phyloP scores from a whole-genome alignment of 1,140 invertebrate genomes.

The Drosophila micromelanica region DNA sequence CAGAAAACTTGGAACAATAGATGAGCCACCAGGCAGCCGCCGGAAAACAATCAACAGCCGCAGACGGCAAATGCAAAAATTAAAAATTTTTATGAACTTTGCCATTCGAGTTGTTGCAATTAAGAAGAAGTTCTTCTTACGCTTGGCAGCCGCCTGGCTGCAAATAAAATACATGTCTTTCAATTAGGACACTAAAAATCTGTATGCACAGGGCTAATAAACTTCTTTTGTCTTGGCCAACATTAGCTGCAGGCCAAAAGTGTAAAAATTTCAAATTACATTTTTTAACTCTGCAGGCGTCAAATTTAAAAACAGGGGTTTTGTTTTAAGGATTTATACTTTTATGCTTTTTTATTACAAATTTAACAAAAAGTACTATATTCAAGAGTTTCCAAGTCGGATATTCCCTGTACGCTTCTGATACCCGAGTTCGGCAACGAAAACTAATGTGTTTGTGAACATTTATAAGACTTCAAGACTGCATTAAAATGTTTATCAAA shows the following conservation, averaged over 20 bases:
- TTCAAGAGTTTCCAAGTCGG: no score
- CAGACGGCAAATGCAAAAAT: constrained; percentile 58
- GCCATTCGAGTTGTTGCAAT: constrained; percentile 60
- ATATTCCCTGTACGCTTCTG: no score
- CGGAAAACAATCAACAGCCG: constrained; percentile 71
- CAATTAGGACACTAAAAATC: constrained; percentile 36
- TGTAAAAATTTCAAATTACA: constrained; percentile 17
- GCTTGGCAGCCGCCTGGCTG: constrained; percentile 5
- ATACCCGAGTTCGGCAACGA: no score
- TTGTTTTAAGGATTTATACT: not conserved
- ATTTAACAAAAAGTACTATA: no score
- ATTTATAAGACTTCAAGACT: no score
- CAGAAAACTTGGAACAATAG: constrained; percentile 58
- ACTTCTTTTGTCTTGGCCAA: constrained; percentile 14
- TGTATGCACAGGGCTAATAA: not conserved
- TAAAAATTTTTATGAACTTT: constrained; percentile 60
- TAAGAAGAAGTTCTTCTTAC: constrained; percentile 51
- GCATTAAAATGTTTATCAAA: no score
- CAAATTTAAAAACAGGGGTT: constrained; percentile 4
- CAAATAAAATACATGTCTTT: constrained; percentile 32
- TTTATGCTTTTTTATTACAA: no score
- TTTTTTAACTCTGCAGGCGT: constrained; percentile 1
- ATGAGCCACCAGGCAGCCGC: constrained; percentile 39
- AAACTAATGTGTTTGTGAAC: no score
- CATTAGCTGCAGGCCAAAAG: constrained; percentile 23